phyloP scores from a whole-genome alignment of 2,113 vertebrate species.

The Planiliza haematocheilus region DNA sequence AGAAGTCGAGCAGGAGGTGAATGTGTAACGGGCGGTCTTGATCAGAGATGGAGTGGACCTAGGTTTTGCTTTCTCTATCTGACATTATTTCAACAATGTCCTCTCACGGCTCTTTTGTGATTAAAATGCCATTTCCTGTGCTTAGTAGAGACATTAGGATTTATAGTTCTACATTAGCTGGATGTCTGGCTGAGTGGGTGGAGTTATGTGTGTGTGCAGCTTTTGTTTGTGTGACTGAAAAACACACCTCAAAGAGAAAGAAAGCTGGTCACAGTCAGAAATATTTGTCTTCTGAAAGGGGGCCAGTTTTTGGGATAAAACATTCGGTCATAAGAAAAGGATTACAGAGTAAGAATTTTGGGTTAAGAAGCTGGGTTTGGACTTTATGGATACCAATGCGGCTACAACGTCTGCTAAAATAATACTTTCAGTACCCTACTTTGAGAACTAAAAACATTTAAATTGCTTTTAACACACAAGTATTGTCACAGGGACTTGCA shows the following conservation, averaged over 20 bases:
- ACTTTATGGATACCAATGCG: no score
- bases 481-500: no score
- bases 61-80: neutral
- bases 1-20: conserved; percentile 3
- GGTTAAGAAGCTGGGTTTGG: no score
- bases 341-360: neutral
- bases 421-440: no score
- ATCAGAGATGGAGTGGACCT: neutral
- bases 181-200: conserved; percentile 28
- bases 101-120: neutral
- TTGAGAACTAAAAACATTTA: no score
- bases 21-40: neutral
- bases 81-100: neutral
- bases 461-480: no score
- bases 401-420: no score
- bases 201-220: conserved; percentile 5
- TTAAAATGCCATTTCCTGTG: conserved; percentile 37
- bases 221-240: neutral
- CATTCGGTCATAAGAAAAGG: neutral
- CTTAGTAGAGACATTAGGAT: conserved; percentile 24
- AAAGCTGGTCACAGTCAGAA: neutral
- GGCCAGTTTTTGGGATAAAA: neutral
- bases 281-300: neutral
- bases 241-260: neutral
- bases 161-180: conserved; percentile 30